Conservation (phyloP, 2,888 invertebrate genomes). For the Heteromurus nitidus region DNA sequence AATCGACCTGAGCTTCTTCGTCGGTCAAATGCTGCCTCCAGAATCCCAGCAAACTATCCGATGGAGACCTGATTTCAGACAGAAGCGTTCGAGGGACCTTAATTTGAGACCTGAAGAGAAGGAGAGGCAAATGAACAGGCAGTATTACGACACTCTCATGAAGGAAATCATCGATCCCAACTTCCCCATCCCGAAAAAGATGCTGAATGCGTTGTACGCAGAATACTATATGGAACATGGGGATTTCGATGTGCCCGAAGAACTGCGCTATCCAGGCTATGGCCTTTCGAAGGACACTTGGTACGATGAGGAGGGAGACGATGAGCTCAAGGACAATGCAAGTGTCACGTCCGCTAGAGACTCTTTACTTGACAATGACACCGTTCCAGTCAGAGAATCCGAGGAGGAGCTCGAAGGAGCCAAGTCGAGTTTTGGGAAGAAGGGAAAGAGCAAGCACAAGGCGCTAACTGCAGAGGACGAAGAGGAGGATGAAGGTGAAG, state of each 20-base stretch:
- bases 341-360: not conserved
- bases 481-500: conserved; percentile 12
- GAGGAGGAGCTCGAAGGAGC: not conserved
- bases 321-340: conserved; percentile 11
- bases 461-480: not conserved
- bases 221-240: conserved; percentile 63
- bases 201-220: conserved; percentile 59
- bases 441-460: not conserved
- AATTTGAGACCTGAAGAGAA: conserved; percentile 8
- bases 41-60: conserved; percentile 61
- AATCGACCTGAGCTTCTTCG: conserved; percentile 55
- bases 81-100: conserved; percentile 31
- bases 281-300: conserved; percentile 33
- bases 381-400: not conserved
- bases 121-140: conserved; percentile 21
- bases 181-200: conserved; percentile 51
- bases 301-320: conserved; percentile 39
- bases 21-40: conserved; percentile 55
- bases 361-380: not conserved
- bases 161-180: conserved; percentile 56
- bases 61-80: conserved; percentile 37
- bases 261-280: conserved; percentile 49
- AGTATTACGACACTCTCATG: conserved; percentile 37
- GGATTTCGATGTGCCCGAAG: conserved; percentile 52
- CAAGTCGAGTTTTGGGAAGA: not conserved